Conservation (phyloP, 2,113 vertebrate genomes). For the Pseudorectes ferrugineus region DNA sequence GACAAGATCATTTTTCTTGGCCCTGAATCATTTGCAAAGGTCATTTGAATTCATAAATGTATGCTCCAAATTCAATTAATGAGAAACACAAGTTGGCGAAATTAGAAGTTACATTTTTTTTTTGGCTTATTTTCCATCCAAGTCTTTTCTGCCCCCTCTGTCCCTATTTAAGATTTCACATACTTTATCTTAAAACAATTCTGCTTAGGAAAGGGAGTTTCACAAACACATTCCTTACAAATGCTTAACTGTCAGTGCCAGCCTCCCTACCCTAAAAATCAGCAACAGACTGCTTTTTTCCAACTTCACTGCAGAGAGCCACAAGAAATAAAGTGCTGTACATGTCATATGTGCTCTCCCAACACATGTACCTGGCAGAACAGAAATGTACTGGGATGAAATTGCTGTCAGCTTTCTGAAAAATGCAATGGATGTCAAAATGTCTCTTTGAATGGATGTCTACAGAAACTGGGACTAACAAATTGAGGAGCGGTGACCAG, state of each 20-base stretch:
- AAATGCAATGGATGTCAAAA: background rate
- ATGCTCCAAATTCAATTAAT: conserved; percentile 58
- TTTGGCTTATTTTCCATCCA: conserved; percentile 54
- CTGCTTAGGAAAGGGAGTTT: conserved; percentile 16
- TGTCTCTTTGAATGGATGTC: background rate
- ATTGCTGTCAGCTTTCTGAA: background rate
- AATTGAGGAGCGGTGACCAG: background rate
- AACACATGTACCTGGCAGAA: background rate
- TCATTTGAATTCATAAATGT: conserved; percentile 60
- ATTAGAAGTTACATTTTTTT: conserved; percentile 36
- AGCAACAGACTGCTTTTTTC: background rate
- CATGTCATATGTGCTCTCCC: background rate
- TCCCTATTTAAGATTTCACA: conserved; percentile 43
- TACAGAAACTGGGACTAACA: background rate
- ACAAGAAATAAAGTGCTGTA: background rate
- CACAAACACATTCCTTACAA: background rate
- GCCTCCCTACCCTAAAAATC: conserved; percentile 12
- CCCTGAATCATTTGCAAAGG: conserved; percentile 47
- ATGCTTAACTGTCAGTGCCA: background rate
- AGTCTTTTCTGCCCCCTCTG: conserved; percentile 33
- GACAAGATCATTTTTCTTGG: conserved; percentile 31
- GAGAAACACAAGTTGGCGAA: conserved; percentile 64
- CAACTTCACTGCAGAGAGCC: background rate
- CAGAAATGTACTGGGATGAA: background rate
- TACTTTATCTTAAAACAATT: conserved; percentile 23